phyloP scores from a whole-genome alignment of 2,113 vertebrate species.

The Calypte anna region DNA sequence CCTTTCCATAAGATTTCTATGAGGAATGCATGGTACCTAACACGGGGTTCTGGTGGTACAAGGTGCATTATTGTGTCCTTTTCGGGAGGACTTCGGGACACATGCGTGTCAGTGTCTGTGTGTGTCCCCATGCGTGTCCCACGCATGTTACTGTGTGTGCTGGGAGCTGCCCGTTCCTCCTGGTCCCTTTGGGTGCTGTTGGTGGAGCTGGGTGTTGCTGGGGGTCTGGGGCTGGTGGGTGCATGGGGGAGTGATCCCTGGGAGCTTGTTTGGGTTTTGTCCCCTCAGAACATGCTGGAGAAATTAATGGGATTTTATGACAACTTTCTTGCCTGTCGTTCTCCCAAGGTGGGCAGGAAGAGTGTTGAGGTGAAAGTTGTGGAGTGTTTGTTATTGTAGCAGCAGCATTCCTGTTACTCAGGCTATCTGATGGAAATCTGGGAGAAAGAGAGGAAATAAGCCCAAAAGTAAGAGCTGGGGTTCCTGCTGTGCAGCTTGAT shows the following conservation, averaged over 20 bases:
- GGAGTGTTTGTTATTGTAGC: not conserved
- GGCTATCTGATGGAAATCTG: not conserved
- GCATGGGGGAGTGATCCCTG: accelerated
- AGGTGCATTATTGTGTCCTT: not conserved
- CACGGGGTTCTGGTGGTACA: accelerated
- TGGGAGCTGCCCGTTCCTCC: not conserved
- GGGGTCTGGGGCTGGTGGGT: not conserved
- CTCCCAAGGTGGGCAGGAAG: too few relatives aligned
- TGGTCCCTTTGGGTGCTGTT: not conserved
- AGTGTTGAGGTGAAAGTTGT: too few relatives aligned
- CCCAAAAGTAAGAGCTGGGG: not conserved
- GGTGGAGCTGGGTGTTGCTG: not conserved
- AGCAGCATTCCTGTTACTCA: accelerated
- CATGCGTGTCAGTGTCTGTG: too few relatives aligned
- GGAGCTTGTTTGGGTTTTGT: not conserved
- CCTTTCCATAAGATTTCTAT: not conserved
- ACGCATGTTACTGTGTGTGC: accelerated
- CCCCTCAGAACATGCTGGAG: accelerated
- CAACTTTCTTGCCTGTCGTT: not conserved
- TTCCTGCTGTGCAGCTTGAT: not conserved
- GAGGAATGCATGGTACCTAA: not conserved
- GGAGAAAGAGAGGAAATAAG: not conserved
- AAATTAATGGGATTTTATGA: not conserved
- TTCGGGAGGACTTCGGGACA: not conserved
- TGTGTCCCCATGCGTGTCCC: too few relatives aligned